A percentile compares a stretch with the other conserved stretches of the same genome.
Evolutionary conservation across 2,888 invertebrate genomes (phyloP).

Genomic region (Alentia gelatinosa): DNA sequence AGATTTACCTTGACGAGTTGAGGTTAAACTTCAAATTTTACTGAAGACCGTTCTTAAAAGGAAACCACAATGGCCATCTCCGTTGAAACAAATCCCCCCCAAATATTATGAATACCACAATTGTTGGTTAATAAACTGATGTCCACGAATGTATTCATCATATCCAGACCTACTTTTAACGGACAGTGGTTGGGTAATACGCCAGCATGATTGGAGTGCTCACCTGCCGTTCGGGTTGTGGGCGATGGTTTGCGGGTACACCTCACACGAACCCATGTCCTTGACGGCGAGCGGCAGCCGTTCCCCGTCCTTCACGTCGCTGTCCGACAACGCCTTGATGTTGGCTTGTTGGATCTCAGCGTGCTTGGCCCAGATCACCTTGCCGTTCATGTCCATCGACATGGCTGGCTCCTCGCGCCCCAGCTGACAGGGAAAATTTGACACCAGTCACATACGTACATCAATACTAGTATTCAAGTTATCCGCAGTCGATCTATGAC

Average conservation of each 20-base stretch:
- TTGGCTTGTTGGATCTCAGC: slow-evolving; percentile 99
- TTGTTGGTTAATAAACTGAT: no score
- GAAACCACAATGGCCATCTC: no score
- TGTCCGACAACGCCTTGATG: slow-evolving; percentile 84
- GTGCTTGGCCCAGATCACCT: slow-evolving; percentile 99
- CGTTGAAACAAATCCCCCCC: no score
- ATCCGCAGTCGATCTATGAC: neutral
- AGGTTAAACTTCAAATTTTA: no score
- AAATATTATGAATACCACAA: no score
- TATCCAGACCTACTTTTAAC: no score
- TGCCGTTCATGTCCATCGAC: slow-evolving; percentile 98
- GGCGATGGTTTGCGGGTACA: slow-evolving; percentile 98
- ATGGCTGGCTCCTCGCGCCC: slow-evolving; percentile 99
- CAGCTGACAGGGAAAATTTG: slow-evolving; percentile 80
- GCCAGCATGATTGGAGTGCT: no score
- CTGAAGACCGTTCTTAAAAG: no score
- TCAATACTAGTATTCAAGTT: neutral
- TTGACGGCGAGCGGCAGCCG: slow-evolving; percentile 95
- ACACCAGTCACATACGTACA: neutral
- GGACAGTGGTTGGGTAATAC: no score
- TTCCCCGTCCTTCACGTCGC: slow-evolving; percentile 92
- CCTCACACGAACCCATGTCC: slow-evolving; percentile 99
- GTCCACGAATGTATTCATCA: no score
- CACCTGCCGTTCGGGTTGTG: slow-evolving; percentile 98
- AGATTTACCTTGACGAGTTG: no score